phyloP scores from a whole-genome alignment of 2,888 invertebrate species.

The Drosophila multiciliata region DNA sequence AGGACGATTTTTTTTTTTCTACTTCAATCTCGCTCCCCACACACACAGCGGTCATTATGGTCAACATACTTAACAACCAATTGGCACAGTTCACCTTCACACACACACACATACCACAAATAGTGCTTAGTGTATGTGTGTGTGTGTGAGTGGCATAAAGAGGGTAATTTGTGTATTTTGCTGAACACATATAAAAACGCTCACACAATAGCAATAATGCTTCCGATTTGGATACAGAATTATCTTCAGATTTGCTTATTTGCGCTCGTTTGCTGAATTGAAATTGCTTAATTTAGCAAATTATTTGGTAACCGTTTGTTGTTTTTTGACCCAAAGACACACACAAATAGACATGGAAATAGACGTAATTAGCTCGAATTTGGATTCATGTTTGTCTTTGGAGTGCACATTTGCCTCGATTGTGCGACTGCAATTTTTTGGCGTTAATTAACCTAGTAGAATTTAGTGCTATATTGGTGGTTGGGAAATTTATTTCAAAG shows the following conservation, averaged over 20 bases:
- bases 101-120: constrained; percentile 13
- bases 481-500: constrained; percentile 3
- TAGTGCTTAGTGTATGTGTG: neutral
- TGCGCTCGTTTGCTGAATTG: constrained; percentile 65
- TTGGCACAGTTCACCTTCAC: constrained; percentile 14
- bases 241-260: constrained; percentile 32
- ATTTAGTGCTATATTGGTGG: neutral
- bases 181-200: constrained; percentile 29
- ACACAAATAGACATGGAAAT: constrained; percentile 24
- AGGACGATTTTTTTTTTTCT: neutral
- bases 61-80: constrained; percentile 18
- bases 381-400: constrained; percentile 44
- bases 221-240: constrained; percentile 18
- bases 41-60: constrained; percentile 12
- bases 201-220: constrained; percentile 27
- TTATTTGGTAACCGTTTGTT: constrained; percentile 67
- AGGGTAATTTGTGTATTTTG: constrained; percentile 34
- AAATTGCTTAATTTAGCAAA: constrained; percentile 80
- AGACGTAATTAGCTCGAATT: constrained; percentile 56
- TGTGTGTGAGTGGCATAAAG: neutral
- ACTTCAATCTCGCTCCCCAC: neutral
- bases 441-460: neutral
- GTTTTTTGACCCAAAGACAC: constrained; percentile 28
- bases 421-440: neutral
- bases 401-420: constrained; percentile 35